phyloP scores from a whole-genome alignment of 2,113 vertebrate genomes.

The Rhegmatorhina hoffmannsi region DNA sequence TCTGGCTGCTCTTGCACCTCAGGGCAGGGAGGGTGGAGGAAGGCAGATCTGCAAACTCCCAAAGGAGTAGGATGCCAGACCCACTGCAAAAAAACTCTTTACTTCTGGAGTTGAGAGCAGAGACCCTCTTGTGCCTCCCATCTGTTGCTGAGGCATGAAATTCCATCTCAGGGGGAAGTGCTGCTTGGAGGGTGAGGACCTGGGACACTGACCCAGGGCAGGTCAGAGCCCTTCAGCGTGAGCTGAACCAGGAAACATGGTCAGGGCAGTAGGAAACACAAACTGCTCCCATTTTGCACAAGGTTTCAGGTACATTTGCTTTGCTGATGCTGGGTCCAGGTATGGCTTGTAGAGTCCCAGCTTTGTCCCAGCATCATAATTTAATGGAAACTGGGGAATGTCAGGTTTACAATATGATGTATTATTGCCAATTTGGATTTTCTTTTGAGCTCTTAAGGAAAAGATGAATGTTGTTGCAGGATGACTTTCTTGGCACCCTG shows the following conservation, averaged over 20 bases:
- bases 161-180: not conserved
- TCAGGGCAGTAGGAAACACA: not conserved
- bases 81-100: not conserved
- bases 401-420: not conserved
- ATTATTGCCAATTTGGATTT: not conserved
- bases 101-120: not conserved
- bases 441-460: not conserved
- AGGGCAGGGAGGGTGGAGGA: rapidly evolving
- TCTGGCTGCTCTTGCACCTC: rapidly evolving
- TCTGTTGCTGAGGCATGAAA: rapidly evolving
- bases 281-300: not conserved
- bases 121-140: not conserved
- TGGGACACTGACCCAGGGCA: not conserved
- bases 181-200: not conserved
- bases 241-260: not conserved
- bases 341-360: not conserved
- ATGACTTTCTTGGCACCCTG: not conserved
- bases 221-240: not conserved
- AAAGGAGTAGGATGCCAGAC: not conserved
- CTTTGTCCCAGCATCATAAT: not conserved
- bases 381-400: not conserved
- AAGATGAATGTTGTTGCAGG: not conserved
- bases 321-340: not conserved
- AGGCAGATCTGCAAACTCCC: rapidly evolving
- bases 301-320: not conserved